Evolutionary conservation across 2,113 vertebrate species (phyloP), one percentile per base, ranked within the genome.

Genomic region (Elachura formosa): DNA sequence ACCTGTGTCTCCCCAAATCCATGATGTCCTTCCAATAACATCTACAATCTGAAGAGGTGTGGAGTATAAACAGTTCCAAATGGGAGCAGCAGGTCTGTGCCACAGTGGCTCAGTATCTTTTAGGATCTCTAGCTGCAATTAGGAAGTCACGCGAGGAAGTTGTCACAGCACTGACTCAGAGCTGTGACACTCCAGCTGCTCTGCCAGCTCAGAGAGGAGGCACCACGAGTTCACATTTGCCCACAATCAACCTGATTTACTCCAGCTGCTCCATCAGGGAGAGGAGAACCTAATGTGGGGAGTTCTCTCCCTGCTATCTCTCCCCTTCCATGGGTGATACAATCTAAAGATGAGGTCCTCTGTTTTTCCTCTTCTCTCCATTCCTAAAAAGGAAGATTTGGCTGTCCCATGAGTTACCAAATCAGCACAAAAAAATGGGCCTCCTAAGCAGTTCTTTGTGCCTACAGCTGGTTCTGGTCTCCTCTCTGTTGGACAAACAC

Each of bases 321-420:
- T 87, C 48, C 63, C 66, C 66, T 94, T 94, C 28, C 77, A 78
- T 0, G 45, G 46, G 67, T 76, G 93, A 91, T 80, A 96, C 62
- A 69, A 95, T 96, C 78, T 90, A 67, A 92, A 79, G 58, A 89
- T 83, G 82, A 96, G 36, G 46, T 91, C 90, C 93, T 85, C 74
- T 95, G 22, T 36, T 95, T 86, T 63, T 63, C 86, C 72, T 74
- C 43, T 95, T 90, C 77, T 91, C 68, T 84, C 72, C 90, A 85
- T 77, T 96, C 95, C 96, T 95, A 96, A 97, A 97, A 96, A 96
- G 93, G 90, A 97, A 96, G 84, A 91, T 74, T 84, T 93, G 79
- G 82, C 93, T 93, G 68, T 85, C 55, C 87, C 14, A 5, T 48
- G 75, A 90, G 36, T 91, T 96, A 80, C 82, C 94, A 94, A 95